Base-by-base conservation (phyloP, 2,113 vertebrate genomes). In the Gnathonemus echidnorhynchus region DNA sequence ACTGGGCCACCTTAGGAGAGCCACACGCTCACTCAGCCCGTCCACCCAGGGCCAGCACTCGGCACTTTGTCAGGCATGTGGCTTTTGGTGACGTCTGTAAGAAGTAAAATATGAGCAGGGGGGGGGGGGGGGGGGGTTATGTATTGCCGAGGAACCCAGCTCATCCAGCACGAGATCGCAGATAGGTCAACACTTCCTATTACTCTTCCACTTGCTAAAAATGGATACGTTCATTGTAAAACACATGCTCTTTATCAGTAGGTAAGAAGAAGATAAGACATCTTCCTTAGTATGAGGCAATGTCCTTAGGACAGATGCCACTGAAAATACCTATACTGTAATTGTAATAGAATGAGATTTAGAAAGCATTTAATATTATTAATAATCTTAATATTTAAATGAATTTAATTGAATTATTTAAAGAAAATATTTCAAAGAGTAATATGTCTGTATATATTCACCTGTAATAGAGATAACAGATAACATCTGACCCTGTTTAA, bases 21-120 rank as follows among this genome's bases (percentile, higher is more conserved):
- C 66, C 21, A 50, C 83, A 90, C 88, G 91, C 91, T 92, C 91
- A 90, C 90, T 91, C 52, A 93, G 91, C 92, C 91, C 88, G 66
- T 3, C 19, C 21, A 85, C 19, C 1, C 19, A 24, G 6, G 83
- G 83, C 45, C 74, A 42, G 35, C 74, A 6, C 13, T 19, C 3
- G 35, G 15, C 74, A 42, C 11, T 39, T 17, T 39, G 10, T 77
- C 35, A 80, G 15, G 74, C 35, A 80, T 80, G 31, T 80, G 35
- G 74, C 74, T 42, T 42, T 42, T 80, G 35, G 74, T 80, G 74
- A 42, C 35, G 17, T 80, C 74, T 19, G 15, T 80, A 80, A 80
- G 5, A 42, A 80, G 74, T 80, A 80, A 42, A 42, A 80, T 42
- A 42, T 42, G 74, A 77, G 70, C 10, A 1, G 62, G 27, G 58